Evolutionary conservation across 2,113 vertebrate genomes (phyloP), one percentile per base, ranked within the genome.

Genomic region (Paralichthys olivaceus): DNA sequence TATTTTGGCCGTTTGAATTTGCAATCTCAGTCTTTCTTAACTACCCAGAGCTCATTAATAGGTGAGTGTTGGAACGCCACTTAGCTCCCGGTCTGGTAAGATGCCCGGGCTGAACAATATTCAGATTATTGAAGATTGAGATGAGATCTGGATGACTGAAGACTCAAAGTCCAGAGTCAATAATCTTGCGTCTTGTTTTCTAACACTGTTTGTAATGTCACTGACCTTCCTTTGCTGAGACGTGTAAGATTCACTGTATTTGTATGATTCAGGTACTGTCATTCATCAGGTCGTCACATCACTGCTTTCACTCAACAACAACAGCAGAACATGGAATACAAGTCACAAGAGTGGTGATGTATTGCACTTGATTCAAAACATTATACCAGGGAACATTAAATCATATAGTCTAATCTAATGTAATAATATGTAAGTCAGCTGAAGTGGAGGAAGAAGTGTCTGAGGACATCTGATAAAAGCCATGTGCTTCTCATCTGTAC

Each of bases 401-500:
- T 71, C 17, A 77, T 78, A 79, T 63, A 69, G 25, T 62, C 43
- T 74, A 80, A 80, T 62, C 43, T 74, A 85, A 84, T 43, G 54
- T 59, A 67, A 84, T 83, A 63, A 77, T 54, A 64, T 12, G 23
- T 28, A 81, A 68, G 71, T 81, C 72, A 74, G 53, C 59, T 63
- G 54, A 80, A 82, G 78, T 63, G 40, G 37, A 71, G 20, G 19
- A 64, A 32, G 23, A 58, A 67, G 22, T 63, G 28, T 67, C 23
- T 63, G 29, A n/a, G 73, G 61, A 66, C 74, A 80, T 87, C 63
- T 62, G 23, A 77, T 72, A 63, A 82, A 75, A 60, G 15, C 49
- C 84, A 90, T 51, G 47, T 86, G 80, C 62, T 78, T 85, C 69
- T 82, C 80, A 84, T 89, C 70, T 87, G 67, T 68, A 71, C 82